Evolutionary conservation across 2,113 vertebrate genomes (phyloP).

Genomic region (Hippoglossus stenolepis): DNA sequence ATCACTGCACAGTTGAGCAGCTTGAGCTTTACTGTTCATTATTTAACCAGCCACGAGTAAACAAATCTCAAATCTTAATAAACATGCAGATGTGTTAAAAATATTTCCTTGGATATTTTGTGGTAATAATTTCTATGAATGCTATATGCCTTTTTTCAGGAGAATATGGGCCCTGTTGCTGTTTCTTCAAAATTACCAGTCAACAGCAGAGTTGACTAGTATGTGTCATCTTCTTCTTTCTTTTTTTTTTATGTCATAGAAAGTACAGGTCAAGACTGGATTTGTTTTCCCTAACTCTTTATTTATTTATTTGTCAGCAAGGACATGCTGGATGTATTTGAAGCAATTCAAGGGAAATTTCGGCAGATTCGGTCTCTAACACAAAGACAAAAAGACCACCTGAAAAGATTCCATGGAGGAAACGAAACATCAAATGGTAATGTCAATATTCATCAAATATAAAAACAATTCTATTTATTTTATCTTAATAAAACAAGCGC

Average conservation of each 20-base stretch:
- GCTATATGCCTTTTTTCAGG: constrained; percentile 67
- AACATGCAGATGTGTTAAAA: constrained; percentile 21
- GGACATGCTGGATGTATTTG: constrained; percentile 87
- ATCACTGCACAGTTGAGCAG: constrained; percentile 32
- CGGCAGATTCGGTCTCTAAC: constrained; percentile 89
- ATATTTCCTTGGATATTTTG: constrained; percentile 22
- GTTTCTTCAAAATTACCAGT: constrained; percentile 54
- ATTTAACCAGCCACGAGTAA: not conserved
- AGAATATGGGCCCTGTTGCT: constrained; percentile 60
- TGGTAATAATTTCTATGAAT: constrained; percentile 31
- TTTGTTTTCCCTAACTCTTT: not conserved
- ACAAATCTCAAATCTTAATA: constrained; percentile 10
- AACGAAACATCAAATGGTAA: constrained; percentile 89
- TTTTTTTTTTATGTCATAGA: not conserved
- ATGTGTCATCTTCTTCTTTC: constrained; percentile 51
- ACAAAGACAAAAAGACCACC: constrained; percentile 92
- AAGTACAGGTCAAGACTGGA: constrained; percentile 4
- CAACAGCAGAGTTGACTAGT: constrained; percentile 73
- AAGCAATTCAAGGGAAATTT: constrained; percentile 93
- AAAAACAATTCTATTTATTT: no score
- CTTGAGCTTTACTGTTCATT: constrained; percentile 7
- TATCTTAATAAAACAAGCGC: no score
- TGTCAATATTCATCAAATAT: constrained; percentile 22
- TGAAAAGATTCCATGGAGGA: constrained; percentile 90
- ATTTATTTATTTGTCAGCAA: constrained; percentile 83